phyloP scores from a whole-genome alignment of 2,113 vertebrate species.

The Marmota flaviventris region DNA sequence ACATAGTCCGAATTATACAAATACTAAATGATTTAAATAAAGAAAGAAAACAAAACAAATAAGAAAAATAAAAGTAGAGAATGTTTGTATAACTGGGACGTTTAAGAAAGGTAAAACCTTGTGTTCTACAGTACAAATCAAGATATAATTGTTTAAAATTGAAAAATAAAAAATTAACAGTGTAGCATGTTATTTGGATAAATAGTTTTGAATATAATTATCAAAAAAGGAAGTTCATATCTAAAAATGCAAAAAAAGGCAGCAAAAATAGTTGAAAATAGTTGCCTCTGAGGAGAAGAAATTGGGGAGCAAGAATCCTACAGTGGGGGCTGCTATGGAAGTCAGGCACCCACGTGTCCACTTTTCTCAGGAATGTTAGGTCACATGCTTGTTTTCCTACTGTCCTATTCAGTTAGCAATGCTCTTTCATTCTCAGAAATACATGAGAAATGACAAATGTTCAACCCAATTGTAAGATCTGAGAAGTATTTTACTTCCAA shows the following conservation, averaged over 20 bases:
- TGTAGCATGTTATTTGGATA: background rate
- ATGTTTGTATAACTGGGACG: background rate
- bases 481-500: background rate
- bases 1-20: background rate
- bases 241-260: background rate
- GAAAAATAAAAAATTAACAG: background rate
- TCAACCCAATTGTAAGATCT: constrained; percentile 10
- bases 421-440: background rate
- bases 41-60: background rate
- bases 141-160: background rate
- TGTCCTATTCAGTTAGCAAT: background rate
- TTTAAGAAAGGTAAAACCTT: background rate
- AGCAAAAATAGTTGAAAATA: constrained; percentile 36
- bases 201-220: background rate
- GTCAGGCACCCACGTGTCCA: background rate
- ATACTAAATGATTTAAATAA: constrained; percentile 24
- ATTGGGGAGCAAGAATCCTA: background rate
- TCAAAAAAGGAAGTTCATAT: background rate
- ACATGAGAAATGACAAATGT: background rate
- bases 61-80: background rate
- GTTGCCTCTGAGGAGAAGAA: background rate
- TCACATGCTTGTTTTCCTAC: background rate
- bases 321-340: background rate
- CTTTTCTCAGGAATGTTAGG: background rate
- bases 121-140: background rate